Evolutionary conservation across 2,113 vertebrate species (phyloP).

Genomic region (Micronycteris hirsuta): DNA sequence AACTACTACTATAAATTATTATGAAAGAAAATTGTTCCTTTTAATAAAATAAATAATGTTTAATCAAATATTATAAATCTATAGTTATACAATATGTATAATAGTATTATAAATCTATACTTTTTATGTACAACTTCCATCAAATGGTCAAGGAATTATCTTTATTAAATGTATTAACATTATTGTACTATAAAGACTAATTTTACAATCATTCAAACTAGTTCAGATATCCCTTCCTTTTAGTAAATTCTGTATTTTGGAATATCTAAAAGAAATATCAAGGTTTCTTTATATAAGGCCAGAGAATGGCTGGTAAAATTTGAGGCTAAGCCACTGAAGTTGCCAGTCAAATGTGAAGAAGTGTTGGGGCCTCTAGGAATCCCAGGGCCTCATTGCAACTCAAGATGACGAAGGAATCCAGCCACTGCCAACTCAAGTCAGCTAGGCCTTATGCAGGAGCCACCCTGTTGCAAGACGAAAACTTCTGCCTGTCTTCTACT

Average conservation of each 20-base stretch:
- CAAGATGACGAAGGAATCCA: background rate
- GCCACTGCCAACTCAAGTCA: background rate
- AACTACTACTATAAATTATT: background rate
- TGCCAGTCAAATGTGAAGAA: background rate
- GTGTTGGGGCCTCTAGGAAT: background rate
- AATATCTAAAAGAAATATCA: background rate
- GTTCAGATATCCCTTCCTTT: background rate
- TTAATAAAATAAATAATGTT: background rate
- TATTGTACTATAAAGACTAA: background rate
- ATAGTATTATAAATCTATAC: background rate
- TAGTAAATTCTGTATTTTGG: background rate
- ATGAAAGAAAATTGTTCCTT: background rate
- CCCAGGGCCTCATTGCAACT: background rate
- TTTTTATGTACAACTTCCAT: background rate
- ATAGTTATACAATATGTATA: background rate
- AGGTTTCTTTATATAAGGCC: background rate
- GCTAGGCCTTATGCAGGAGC: background rate
- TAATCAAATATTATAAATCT: background rate
- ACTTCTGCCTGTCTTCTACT: background rate
- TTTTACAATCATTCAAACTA: background rate
- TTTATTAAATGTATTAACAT: background rate
- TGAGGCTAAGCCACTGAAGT: background rate
- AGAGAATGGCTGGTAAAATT: background rate
- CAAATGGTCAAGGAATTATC: background rate
- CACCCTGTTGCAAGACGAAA: background rate